These are phyloP conservation scores for Pipistrellus pipistrellus DNA, from an alignment of 2,797 vertebrate genomes.

Conservation along the genomic window DNA sequence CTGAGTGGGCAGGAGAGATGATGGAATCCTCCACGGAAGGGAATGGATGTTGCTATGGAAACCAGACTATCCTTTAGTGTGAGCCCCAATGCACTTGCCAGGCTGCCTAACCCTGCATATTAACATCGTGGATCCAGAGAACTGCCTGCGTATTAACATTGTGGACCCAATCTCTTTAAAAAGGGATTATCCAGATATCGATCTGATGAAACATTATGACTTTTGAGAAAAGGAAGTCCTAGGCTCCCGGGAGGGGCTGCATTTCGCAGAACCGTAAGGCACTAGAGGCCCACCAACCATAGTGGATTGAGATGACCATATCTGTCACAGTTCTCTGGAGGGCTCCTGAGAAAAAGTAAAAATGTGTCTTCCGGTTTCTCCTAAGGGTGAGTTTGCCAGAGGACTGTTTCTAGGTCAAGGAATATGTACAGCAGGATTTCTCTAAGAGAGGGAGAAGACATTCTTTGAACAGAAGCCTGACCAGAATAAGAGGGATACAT, in stretches of 20 bases:
- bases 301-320: not conserved
- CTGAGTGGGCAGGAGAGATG: constrained; percentile 71
- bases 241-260: not conserved
- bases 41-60: constrained; percentile 79
- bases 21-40: constrained; percentile 27
- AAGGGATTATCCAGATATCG: constrained; percentile 10
- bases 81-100: constrained; percentile 26
- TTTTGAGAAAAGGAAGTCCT: constrained; percentile 53
- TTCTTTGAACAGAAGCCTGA: not conserved
- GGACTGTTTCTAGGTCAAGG: constrained; percentile 24
- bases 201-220: not conserved
- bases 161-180: not conserved
- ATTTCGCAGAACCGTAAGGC: constrained; percentile 8
- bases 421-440: not conserved
- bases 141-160: not conserved
- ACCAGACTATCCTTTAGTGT: constrained; percentile 56
- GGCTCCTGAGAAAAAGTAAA: not conserved
- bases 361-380: not conserved
- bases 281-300: not conserved
- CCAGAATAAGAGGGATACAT: not conserved
- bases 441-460: not conserved
- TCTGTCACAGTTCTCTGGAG: not conserved
- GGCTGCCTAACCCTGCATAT: constrained; percentile 43
- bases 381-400: not conserved
- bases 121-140: not conserved